Percentiles rank a stretch among this genome's conserved stretches.
Conservation (phyloP, 2,888 invertebrate species). For the Escarpia spicata region DNA sequence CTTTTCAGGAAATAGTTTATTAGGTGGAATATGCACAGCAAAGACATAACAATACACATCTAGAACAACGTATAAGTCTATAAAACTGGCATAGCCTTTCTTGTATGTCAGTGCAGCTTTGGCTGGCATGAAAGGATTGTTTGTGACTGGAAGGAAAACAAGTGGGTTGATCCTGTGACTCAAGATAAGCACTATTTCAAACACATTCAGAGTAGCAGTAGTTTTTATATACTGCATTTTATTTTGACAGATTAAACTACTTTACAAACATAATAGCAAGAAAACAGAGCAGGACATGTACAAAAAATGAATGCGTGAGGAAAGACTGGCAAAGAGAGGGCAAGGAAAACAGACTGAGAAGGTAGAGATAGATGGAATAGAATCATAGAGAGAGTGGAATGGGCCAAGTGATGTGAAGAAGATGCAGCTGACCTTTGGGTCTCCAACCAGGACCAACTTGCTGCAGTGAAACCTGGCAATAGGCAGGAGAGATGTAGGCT, state of each 20-base stretch:
- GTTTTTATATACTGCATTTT: neutral
- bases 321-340: no score
- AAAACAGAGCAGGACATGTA: neutral
- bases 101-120: no score
- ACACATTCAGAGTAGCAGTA: neutral
- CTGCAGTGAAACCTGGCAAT: conserved; percentile 54
- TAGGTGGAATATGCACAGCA: no score
- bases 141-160: neutral
- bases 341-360: no score
- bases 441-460: conserved; percentile 57
- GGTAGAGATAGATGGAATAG: no score
- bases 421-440: conserved; percentile 50
- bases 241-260: neutral
- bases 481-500: conserved; percentile 57
- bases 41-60: no score
- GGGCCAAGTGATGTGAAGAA: no score
- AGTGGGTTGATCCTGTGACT: neutral
- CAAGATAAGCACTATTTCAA: neutral
- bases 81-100: no score
- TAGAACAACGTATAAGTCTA: no score
- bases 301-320: no score
- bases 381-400: no score
- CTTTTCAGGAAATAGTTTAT: no score
- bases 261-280: neutral
- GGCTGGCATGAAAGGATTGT: neutral